Conservation (phyloP, 2,113 vertebrate genomes). For the Marmota monax region DNA sequence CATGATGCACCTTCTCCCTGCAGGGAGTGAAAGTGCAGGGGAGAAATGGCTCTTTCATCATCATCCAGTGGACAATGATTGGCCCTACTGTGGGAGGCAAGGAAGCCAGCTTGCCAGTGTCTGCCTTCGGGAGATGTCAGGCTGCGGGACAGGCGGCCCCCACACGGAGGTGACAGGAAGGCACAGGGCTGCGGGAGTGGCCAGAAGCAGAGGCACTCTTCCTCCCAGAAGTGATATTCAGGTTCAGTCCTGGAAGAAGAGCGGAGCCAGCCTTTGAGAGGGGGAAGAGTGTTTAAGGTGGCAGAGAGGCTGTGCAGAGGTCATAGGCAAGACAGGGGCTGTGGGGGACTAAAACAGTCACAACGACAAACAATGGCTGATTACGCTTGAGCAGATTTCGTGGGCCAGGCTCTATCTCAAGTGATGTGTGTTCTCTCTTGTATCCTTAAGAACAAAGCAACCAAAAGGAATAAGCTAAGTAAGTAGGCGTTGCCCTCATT, state of each 20-base stretch:
- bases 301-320: background rate
- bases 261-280: background rate
- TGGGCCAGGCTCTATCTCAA: background rate
- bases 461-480: background rate
- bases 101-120: background rate
- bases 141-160: background rate
- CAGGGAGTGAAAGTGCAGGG: background rate
- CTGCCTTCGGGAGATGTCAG: background rate
- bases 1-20: background rate
- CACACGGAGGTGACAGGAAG: rapidly evolving
- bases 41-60: background rate
- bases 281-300: background rate
- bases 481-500: background rate
- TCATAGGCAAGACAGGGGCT: background rate
- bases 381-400: background rate
- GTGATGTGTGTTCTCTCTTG: background rate
- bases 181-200: background rate
- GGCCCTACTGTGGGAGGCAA: background rate
- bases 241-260: background rate
- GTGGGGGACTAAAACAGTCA: background rate
- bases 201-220: background rate
- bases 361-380: background rate
- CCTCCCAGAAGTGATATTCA: background rate
- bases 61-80: background rate
- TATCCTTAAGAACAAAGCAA: background rate